Conservation (phyloP, 2,113 vertebrate species). For the Rattus norvegicus region GRCr8 NC_086019.1:221636501-221637000, state of each 20-base stretch:
- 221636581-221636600: not conserved
- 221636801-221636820: constrained; percentile 13
- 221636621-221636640: not conserved
- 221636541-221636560: not conserved
- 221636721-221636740: not conserved
- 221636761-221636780: not conserved
- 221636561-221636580: not conserved
- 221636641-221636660: not conserved
- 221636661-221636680: not conserved
- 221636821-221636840: not conserved
- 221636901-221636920: not conserved
- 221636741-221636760: not conserved
- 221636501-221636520: not conserved
- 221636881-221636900: constrained; percentile 24
- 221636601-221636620: not conserved
- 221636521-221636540: not conserved
- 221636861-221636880: not conserved
- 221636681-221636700: not conserved
- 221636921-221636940: not conserved
- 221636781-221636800: not conserved
- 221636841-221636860: not conserved
- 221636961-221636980: not conserved
- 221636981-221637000: too few species aligned
- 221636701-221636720: not conserved
- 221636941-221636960: not conserved